Evolutionary conservation across 2,797 vertebrate genomes (phyloP).

Genomic region (Adrianichthys oophorus): DNA sequence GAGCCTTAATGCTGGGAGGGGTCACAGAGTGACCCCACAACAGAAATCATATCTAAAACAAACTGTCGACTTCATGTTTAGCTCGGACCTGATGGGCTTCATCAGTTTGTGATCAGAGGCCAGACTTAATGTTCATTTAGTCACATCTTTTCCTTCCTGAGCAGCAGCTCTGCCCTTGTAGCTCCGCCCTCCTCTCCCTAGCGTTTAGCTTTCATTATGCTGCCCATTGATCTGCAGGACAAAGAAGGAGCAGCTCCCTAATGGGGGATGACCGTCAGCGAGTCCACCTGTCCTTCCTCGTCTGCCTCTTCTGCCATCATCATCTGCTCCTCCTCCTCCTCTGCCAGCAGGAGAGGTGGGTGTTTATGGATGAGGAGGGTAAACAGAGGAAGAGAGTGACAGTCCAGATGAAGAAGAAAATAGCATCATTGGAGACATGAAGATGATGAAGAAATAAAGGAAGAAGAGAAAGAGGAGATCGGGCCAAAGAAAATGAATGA

Average conservation of each 20-base stretch:
- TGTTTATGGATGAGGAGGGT: neutral
- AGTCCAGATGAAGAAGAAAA: too few species aligned
- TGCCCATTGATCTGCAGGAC: slow-evolving; percentile 53
- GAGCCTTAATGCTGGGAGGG: slow-evolving; percentile 15
- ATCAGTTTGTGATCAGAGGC: slow-evolving; percentile 1
- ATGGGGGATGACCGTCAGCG: slow-evolving; percentile 53
- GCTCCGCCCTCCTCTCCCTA: neutral
- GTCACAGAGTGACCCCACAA: neutral
- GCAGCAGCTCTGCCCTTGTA: slow-evolving; percentile 6
- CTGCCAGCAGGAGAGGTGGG: neutral
- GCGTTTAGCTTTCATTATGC: slow-evolving; percentile 39
- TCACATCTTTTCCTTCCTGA: neutral
- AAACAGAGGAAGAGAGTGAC: neutral
- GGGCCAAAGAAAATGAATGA: too few species aligned
- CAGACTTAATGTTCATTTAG: neutral
- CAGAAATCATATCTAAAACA: too few species aligned
- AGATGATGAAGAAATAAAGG: neutral
- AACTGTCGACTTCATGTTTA: too few species aligned
- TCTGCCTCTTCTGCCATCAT: slow-evolving; percentile 22
- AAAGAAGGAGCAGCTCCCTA: slow-evolving; percentile 57
- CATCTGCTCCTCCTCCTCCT: slow-evolving; percentile 5
- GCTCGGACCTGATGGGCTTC: too few species aligned
- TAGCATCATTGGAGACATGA: neutral
- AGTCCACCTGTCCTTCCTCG: slow-evolving; percentile 55
- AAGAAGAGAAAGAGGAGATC: too few species aligned